Evolutionary conservation across 1,140 invertebrate species (phyloP).

Genomic region (Bacillus rossius): DNA sequence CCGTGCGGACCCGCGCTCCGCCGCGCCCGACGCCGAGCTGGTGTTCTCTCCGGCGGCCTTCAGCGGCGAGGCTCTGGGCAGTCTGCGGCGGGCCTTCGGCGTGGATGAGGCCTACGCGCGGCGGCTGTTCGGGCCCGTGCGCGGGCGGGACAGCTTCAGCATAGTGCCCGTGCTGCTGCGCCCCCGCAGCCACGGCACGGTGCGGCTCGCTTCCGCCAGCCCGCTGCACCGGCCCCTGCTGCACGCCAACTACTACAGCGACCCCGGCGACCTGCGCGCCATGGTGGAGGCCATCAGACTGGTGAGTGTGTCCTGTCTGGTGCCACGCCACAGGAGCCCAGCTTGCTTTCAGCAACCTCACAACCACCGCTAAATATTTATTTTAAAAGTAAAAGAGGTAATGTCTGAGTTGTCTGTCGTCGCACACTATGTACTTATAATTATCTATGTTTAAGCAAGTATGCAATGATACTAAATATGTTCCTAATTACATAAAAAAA

Average conservation of each 20-base stretch:
- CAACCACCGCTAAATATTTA: too few species aligned
- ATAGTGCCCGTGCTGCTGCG: constrained; percentile 60
- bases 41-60: not conserved
- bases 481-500: too few species aligned
- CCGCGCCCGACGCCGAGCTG: not conserved
- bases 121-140: constrained; percentile 57
- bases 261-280: constrained; percentile 60
- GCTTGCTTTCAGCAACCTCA: too few species aligned
- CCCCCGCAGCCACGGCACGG: constrained; percentile 62
- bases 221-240: constrained; percentile 67
- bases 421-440: too few species aligned
- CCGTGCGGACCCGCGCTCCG: constrained; percentile 3
- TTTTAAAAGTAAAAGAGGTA: too few species aligned
- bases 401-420: too few species aligned
- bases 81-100: constrained; percentile 55
- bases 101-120: constrained; percentile 60
- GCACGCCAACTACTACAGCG: constrained; percentile 71
- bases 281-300: constrained; percentile 47
- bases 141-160: constrained; percentile 59
- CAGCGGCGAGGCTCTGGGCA: not conserved
- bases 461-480: too few species aligned
- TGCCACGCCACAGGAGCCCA: too few species aligned
- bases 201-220: constrained; percentile 58
- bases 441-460: too few species aligned
- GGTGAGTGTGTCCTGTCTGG: too few species aligned